These are phyloP conservation scores for Ophion obscuratus DNA, from an alignment of 2,888 invertebrate genomes.

Conservation along the genomic window DNA sequence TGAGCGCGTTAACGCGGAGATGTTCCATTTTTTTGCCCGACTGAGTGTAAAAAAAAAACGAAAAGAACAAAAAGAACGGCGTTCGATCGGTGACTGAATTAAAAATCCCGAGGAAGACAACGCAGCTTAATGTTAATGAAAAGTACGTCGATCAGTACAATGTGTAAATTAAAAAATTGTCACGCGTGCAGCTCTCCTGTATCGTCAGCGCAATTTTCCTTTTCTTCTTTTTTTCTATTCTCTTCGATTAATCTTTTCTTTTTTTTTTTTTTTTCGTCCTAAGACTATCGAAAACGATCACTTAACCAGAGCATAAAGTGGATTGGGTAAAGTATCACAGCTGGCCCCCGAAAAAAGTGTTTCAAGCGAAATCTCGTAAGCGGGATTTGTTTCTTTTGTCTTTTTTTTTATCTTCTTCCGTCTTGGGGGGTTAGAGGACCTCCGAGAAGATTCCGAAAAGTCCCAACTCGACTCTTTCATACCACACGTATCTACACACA, in stretches of 20 bases:
- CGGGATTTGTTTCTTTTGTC: conserved; percentile 28
- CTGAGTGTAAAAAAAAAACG: neutral
- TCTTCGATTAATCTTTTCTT: conserved; percentile 1
- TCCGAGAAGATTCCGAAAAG: conserved; percentile 74
- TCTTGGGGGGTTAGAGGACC: conserved; percentile 73
- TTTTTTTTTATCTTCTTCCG: conserved; percentile 27
- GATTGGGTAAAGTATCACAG: conserved; percentile 81
- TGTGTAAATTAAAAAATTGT: neutral
- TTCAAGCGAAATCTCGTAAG: conserved; percentile 63
- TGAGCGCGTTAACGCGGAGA: conserved; percentile 40
- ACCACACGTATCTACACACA: conserved; percentile 51
- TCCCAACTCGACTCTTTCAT: conserved; percentile 69
- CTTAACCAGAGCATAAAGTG: conserved; percentile 70
- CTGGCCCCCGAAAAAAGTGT: conserved; percentile 79
- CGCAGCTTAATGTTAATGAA: conserved; percentile 8
- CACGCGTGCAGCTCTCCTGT: conserved; percentile 24
- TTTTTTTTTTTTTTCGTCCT: conserved; percentile 66
- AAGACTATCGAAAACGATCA: conserved; percentile 26
- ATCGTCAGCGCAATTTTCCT: conserved; percentile 43
- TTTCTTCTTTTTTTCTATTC: neutral
- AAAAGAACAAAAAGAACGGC: neutral
- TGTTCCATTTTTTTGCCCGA: conserved; percentile 19
- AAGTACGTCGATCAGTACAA: too few relatives aligned
- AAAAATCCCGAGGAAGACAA: conserved; percentile 60
- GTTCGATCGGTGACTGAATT: conserved; percentile 26